Evolutionary conservation across 2,888 invertebrate species (phyloP).

Genomic region (Aphodius granarius): DNA sequence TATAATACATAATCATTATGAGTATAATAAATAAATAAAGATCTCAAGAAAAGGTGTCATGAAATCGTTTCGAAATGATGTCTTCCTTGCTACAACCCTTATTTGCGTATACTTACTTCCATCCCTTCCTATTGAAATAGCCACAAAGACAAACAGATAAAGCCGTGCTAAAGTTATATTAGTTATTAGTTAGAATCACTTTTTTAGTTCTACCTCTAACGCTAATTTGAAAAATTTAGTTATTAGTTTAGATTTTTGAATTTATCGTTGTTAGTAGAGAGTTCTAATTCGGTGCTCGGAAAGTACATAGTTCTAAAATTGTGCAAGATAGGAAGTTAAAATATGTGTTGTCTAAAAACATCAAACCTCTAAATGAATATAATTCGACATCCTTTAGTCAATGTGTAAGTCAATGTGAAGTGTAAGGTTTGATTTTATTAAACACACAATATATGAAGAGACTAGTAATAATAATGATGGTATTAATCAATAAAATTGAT

Average conservation of each 20-base stretch:
- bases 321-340: background rate
- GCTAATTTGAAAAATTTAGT: background rate
- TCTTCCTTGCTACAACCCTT: background rate
- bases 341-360: background rate
- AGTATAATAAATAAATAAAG: too few relatives aligned
- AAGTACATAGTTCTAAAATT: constrained; percentile 1
- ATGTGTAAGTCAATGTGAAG: too few relatives aligned
- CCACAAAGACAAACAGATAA: constrained; percentile 52
- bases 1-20: too few relatives aligned
- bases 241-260: background rate
- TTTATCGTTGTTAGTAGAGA: background rate
- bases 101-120: constrained; percentile 53
- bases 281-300: constrained; percentile 9
- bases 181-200: constrained; percentile 10
- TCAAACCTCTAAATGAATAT: too few relatives aligned
- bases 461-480: background rate
- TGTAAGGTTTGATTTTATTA: too few relatives aligned
- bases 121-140: constrained; percentile 54
- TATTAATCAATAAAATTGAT: background rate
- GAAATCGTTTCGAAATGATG: background rate
- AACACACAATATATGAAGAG: background rate
- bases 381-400: background rate
- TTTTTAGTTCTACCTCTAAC: constrained; percentile 15
- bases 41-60: too few relatives aligned
- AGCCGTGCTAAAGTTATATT: constrained; percentile 49